Base-by-base conservation (phyloP, 2,888 invertebrate species). In the Himalopsyche tibetana region DNA sequence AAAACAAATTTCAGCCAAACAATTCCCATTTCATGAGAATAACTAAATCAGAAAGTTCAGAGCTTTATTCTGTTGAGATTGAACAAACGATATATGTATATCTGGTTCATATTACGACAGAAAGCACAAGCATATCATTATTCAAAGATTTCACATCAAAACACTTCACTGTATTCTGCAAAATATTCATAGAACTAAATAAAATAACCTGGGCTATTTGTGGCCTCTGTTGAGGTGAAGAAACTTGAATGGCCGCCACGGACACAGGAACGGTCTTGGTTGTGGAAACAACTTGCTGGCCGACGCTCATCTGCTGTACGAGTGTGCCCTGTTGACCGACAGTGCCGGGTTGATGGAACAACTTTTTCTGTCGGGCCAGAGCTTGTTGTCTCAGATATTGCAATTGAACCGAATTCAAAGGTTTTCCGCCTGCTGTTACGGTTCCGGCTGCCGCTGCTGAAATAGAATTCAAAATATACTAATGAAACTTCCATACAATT, bases 371-470 rank as follows among this genome's bases (percentile, higher is more conserved):
- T 88, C 91, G 91, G 89, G 5, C 92, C 90, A 90, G 92, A 89
- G 92, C 90, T 89, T 94, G 95, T 90, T 95, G 95, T n/a, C 95
- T 93, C 89, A 95, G 94, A 89, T 95, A 93, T 89, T 95, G 94
- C 84, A 95, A 89, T 89, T 94, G 95, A 0, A 94, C 93, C 4
- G 92, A 92, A 38, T 93, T 93, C 38, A 94, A 90, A 6, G 93
- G 91, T 90, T 94, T 94, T 74, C 92, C 92, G 85, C 94, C 92
- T 56, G 94, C 92, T 6, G 93, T 92, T 87, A 93, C 91, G 56
- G 93, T 93, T 0, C 93, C 93, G 4, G 94, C 79, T 12, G 83
- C 19, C 82, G 82, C 28, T 55, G 85, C 86, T 88, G 82, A 82
- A 85, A 83, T 79, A 40, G 45, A 56, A 17, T 82, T 56, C 17